phyloP scores from a whole-genome alignment of 2,113 vertebrate species.

The Percopsis transmontana region DNA sequence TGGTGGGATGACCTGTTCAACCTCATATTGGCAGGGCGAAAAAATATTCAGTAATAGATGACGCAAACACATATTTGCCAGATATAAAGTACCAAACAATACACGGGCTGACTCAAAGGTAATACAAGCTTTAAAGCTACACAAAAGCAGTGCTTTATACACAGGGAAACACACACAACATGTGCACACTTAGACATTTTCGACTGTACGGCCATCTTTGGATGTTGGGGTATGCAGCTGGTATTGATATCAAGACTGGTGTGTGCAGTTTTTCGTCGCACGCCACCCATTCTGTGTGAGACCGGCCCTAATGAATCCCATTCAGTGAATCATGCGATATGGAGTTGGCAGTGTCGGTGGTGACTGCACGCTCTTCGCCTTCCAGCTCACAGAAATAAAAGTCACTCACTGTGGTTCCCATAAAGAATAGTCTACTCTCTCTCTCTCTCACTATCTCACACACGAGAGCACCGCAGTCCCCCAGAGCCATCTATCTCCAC shows the following conservation, averaged over 20 bases:
- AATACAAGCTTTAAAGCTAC: constrained; percentile 7
- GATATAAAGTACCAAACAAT: background rate
- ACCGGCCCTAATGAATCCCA: constrained; percentile 73
- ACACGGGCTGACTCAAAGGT: background rate
- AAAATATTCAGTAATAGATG: too few species aligned
- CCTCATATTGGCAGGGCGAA: background rate
- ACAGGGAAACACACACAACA: constrained; percentile 10
- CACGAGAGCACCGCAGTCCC: background rate
- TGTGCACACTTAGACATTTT: constrained; percentile 12
- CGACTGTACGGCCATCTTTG: constrained; percentile 29
- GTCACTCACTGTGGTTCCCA: constrained; percentile 44
- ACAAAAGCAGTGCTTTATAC: background rate
- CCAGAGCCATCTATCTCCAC: background rate
- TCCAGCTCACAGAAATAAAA: constrained; percentile 63
- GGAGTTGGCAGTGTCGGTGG: constrained; percentile 61
- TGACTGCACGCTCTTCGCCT: constrained; percentile 59
- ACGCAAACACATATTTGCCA: background rate
- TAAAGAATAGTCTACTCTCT: constrained; percentile 33
- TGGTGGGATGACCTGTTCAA: background rate
- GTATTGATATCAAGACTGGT: constrained; percentile 70
- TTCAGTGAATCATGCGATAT: constrained; percentile 69
- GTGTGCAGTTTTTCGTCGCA: constrained; percentile 61
- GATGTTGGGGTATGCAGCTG: constrained; percentile 67
- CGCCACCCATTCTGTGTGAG: constrained; percentile 60
- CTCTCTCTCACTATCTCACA: constrained; percentile 5